Evolutionary conservation across 2,888 invertebrate genomes (phyloP), one percentile per base, ranked within the genome.

Genomic region (Drosophila parthenogenetica): DNA sequence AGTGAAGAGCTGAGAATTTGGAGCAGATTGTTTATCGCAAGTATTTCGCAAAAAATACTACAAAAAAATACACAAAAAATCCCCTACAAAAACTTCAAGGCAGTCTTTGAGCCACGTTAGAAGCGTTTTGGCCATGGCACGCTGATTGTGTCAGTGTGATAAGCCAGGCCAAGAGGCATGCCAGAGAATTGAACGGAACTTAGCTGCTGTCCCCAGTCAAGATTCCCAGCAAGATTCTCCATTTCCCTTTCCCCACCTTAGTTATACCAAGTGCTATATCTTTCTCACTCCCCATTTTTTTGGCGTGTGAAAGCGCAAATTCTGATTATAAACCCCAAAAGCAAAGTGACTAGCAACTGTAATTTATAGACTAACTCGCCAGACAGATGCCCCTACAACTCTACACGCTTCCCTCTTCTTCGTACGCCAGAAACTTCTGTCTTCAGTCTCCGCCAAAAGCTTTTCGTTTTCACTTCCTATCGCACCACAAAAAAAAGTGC

Each of bases 221-320:
- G 60, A 67, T 76, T 77, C 72, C 48, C 74, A 77, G 51, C 59
- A 49, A 66, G 59, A 71, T 58, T 58, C 57, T 40, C 58, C 59
- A n/a, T 16, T 22, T 29, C 7, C 19, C 39, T 29, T 29, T 29
- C 25, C 29, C 8, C 29, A 5, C 25, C 53, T 14, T 1, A 13
- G 35, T 13, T 13, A 11, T 3, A 0, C 10, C 42, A 17, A 11
- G 17, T 13, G 3, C 42, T 2, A 29, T 29, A 29, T 14, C 35
- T 22, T 8, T 10, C 5, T 48, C 25, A 10, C 50, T 40, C n/a
- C 60, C 14, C 59, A 19, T n/a, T 35, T 62, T 61, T 57, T 66
- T 80, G 81, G 84, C 87, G 83, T 83, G 83, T 87, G 83, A 83
- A 87, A 83, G 87, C 83, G 77, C 85, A 71, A 79, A 83, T 82